Base-by-base conservation (phyloP, 2,113 vertebrate species). In the Dipodomys ordii region DNA sequence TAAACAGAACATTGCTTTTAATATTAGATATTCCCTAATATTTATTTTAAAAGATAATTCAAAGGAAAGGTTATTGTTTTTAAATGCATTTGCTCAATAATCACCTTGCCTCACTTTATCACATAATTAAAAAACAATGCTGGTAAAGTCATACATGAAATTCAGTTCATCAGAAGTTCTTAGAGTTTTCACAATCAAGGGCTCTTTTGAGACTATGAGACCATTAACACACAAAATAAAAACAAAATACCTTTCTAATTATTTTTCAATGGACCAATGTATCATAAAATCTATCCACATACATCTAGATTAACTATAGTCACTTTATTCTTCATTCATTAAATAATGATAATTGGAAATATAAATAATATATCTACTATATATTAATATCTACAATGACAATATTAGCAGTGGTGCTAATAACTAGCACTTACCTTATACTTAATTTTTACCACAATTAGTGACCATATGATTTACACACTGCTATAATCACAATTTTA, bases 11-110 rank as follows among this genome's bases (percentile, higher is more conserved):
- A 30, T 57, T 44, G 25, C 39, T 87, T 91, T 87, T 69, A 39
- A 79, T 82, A 57, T 90, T 95, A 86, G 15, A 15, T 39, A 86
- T 95, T 68, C 19, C 35, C 25, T 76, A 78, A 73, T 20, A 44
- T 46, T 76, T 68, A 76, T 23, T 64, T 64, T 23, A 88, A 95
- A 92, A 83, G 30, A 25, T 2, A 73, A 78, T 68, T 80, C 16
- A 92, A 79, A 69, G 44, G 23, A 91, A 25, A 81, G 85, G 27
- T 62, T 39, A 88, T n/a, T 0, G 69, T 72, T 94, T 90, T 16
- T 39, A 84, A 92, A 73, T 44, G 60, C 7, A 3, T 83, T 49
- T 88, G 44, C 4, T 60, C 60, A 84, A 6, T 71, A 44, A 90
- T 57, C 6, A 77, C 18, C 16, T 2, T 90, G 35, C 1, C 69